Evolutionary conservation across 2,113 vertebrate species (phyloP), one percentile per base, ranked within the genome.

Genomic region (Pseudorhombus dupliciocellatus): DNA sequence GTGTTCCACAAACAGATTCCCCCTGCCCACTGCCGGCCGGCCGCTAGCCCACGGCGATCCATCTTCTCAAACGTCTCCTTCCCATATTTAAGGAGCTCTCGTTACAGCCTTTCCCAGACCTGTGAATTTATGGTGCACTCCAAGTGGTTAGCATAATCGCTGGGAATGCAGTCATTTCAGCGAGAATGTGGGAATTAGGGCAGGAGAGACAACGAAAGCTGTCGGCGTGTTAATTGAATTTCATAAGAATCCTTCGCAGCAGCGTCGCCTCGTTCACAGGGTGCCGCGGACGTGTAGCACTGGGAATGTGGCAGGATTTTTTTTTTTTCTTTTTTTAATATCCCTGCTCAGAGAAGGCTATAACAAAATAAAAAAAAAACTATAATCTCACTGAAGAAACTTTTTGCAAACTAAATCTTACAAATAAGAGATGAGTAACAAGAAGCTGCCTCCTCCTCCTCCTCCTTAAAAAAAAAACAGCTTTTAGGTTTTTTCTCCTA

Each of bases 1-100:
- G 94, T 94, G 94, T 96, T 97, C 94, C 94, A 93, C 95, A 96
- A 96, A 97, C 96, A 96, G 42, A 4, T 94, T 93, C 75, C 80
- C 94, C 92, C 93, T 94, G 93, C 95, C 92, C 84, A 90, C 91
- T 93, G 93, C 94, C 93, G 94, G 93, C 77, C 78, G 26, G 56
- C 73, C 65, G 64, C 72, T 78, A 77, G 95, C 95, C 93, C 94
- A 91, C 92, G 94, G 94, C 94, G 92, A 94, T 94, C 93, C 90
- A 88, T 93, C 90, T 94, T 93, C 93, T 90, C 93, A 93, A 90
- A 90, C 83, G 84, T 92, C 87, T 87, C 82, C 78, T 90, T 89
- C 88, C 84, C 81, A 82, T 90, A 81, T 91, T 92, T 90, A 92
- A 92, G 88, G 90, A 89, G 88, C 88, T 87, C 86, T 89, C 67